Percentiles rank a stretch among this genome's conserved stretches.
Evolutionary conservation across 2,113 vertebrate species (phyloP).

Genomic region (Rynchops niger): DNA sequence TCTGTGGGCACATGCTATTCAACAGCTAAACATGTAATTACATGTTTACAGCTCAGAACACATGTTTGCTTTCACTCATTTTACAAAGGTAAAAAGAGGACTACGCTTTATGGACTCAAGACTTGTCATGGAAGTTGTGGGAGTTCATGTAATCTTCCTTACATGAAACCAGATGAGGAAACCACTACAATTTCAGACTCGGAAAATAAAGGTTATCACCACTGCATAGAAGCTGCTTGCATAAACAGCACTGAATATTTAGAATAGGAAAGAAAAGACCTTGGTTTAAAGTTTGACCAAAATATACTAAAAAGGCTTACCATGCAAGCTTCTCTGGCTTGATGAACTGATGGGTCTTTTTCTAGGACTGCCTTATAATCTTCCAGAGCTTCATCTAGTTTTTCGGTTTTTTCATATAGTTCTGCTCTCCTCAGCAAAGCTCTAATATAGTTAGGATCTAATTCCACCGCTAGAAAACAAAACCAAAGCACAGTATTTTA

Average conservation of each 20-base stretch:
- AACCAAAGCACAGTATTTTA: not conserved
- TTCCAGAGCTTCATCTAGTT: conserved; percentile 93
- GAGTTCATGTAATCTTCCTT: not conserved
- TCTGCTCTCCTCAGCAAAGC: conserved; percentile 90
- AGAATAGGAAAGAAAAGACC: not conserved
- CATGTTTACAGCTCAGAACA: not conserved
- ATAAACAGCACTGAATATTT: not conserved
- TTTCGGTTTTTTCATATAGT: conserved; percentile 91
- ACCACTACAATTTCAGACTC: not conserved
- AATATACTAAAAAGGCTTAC: conserved; percentile 64
- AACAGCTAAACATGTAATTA: not conserved
- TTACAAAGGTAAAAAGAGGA: not conserved
- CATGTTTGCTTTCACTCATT: not conserved
- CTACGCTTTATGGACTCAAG: not conserved
- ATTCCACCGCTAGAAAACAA: conserved; percentile 79
- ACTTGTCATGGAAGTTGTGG: not conserved
- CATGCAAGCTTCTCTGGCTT: conserved; percentile 89
- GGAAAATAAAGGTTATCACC: not conserved
- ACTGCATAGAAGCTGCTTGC: not conserved
- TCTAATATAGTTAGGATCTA: conserved; percentile 87
- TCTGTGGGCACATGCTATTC: not conserved
- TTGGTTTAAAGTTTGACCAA: not conserved
- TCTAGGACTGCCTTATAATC: conserved; percentile 90
- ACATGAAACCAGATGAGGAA: not conserved
- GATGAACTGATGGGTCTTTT: conserved; percentile 81